Conservation (phyloP, 2,113 vertebrate species). For the Polypterus bichir region DNA sequence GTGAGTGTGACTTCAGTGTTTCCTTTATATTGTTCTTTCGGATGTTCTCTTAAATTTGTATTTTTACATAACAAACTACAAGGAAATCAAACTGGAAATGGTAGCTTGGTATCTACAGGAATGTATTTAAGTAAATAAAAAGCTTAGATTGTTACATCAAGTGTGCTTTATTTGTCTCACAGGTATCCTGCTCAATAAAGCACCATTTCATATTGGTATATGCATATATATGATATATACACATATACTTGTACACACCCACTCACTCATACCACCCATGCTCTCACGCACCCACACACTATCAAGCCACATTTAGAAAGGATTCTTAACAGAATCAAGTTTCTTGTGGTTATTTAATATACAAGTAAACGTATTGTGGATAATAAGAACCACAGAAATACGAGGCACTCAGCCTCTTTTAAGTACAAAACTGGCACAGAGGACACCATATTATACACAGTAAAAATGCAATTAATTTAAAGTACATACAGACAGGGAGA, state of each 20-base stretch:
- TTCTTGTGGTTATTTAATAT: constrained; percentile 95
- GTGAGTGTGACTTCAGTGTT: no score
- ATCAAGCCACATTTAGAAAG: constrained; percentile 94
- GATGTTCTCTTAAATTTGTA: no score
- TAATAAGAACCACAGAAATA: constrained; percentile 92
- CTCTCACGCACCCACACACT: constrained; percentile 77
- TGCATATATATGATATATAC: background rate
- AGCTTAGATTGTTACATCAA: constrained; percentile 95
- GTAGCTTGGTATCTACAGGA: constrained; percentile 21
- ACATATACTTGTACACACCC: constrained; percentile 28
- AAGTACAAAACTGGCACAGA: constrained; percentile 99
- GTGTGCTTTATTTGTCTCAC: constrained; percentile 95
- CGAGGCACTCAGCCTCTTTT: constrained; percentile 78
- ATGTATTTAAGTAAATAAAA: constrained; percentile 70
- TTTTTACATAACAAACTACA: no score
- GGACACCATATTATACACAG: constrained; percentile 93
- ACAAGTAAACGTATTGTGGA: constrained; percentile 98
- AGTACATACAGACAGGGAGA: constrained; percentile 70
- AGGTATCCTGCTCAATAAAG: constrained; percentile 96
- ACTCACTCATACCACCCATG: constrained; percentile 40
- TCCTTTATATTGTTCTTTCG: no score
- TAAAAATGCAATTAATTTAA: constrained; percentile 99
- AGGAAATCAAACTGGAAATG: no score
- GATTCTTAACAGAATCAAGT: constrained; percentile 99
- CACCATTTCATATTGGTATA: constrained; percentile 46